Conservation (phyloP, 2,113 vertebrate genomes). For the Smithornis capensis region DNA sequence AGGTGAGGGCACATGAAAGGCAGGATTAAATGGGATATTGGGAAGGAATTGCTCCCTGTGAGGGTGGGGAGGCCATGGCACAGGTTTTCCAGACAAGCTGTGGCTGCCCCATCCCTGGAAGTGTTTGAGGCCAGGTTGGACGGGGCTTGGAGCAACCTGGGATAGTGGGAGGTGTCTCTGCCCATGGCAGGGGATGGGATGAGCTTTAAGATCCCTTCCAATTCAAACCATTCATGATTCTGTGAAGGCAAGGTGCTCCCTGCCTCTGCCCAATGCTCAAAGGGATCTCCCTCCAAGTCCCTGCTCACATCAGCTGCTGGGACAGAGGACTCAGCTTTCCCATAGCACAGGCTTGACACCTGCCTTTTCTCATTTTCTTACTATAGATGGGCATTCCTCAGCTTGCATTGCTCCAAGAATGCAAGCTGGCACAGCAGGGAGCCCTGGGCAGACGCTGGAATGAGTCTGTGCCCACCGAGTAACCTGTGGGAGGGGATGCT, state of each 20-base stretch:
- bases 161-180: background rate
- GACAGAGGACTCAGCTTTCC: background rate
- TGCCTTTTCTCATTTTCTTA: background rate
- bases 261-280: accelerated
- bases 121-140: background rate
- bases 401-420: background rate
- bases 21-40: accelerated
- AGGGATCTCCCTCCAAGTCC: background rate
- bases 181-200: background rate
- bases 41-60: accelerated
- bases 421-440: background rate
- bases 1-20: background rate
- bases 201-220: background rate
- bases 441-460: background rate
- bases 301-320: background rate
- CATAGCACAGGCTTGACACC: accelerated
- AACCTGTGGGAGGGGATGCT: accelerated
- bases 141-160: accelerated
- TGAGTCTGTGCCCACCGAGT: background rate
- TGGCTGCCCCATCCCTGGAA: background rate
- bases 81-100: accelerated
- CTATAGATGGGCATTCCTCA: background rate
- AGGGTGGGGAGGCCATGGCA: background rate
- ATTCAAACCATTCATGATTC: background rate
- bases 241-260: background rate